Base-by-base conservation (phyloP, 2,113 vertebrate species). In the Centropus unirufus region DNA sequence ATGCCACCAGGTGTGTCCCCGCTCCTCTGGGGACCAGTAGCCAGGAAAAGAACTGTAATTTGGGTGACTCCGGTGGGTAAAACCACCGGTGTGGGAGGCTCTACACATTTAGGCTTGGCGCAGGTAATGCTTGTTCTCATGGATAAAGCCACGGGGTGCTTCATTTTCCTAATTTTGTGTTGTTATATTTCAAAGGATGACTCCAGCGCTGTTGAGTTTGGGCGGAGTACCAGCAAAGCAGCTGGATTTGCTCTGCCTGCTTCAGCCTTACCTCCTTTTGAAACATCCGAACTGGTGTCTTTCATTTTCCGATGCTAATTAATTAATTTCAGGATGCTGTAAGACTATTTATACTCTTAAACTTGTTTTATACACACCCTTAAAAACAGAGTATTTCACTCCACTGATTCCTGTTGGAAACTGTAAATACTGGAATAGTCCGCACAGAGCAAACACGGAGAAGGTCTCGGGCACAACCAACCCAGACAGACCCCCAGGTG, bases 201-300 rank as follows among this genome's bases (percentile, higher is more conserved):
- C 22, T 49, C 5, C 0, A 0, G 73, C 64, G 55, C 47, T 52
- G 0, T 15, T 4, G 9, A 19, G 11, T 44, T 12, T 30, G 58
- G n/a, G 18, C 23, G 59, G 27, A 64, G 20, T 6, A 32, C 17
- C 36, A 54, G 29, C 55, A 55, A 26, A 36, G 64, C 26, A 18
- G 29, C 59, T 58, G 59, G n/a, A 12, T 72, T 44, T 79, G 85
- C 84, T 82, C 40, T 87, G 42, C 39, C 40, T 74, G 54, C 47
- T 57, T 57, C 61, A n/a, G 52, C 57, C 2, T 83, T 77, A 44
- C n/a, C 40, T 75, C 61, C 87, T 75, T 87, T 32, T 85, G 82
- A 87, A 90, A 26, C 40, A 30, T 40, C 80, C 46, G 52, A 55
- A 22, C 29, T 7, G n/a, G 15, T 42, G 13, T 42, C 91, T 88